phyloP scores from a whole-genome alignment of 2,888 invertebrate species.

The Macropis europaea region DNA sequence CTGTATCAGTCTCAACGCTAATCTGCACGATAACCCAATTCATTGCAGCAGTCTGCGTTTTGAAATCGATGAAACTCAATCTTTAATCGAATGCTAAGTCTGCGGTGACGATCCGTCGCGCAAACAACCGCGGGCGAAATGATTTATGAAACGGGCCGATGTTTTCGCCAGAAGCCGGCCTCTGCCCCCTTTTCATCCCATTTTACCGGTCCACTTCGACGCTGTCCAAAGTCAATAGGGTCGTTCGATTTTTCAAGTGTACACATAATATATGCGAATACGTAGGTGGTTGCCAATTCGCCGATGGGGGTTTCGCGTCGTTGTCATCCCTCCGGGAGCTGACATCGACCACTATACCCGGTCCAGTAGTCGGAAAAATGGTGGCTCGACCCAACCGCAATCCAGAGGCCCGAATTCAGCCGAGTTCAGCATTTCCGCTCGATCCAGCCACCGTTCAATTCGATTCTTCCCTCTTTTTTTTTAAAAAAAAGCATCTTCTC shows the following conservation, averaged over 20 bases:
- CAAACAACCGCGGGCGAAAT: no score
- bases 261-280: constrained; percentile 40
- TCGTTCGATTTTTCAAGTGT: constrained; percentile 31
- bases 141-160: no score
- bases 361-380: constrained; percentile 21
- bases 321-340: constrained; percentile 16
- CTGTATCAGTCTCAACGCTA: no score
- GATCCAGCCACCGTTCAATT: neutral
- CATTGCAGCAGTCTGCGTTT: no score
- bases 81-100: no score
- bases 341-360: constrained; percentile 4
- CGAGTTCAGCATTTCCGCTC: constrained; percentile 31
- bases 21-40: no score
- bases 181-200: neutral
- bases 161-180: no score
- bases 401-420: constrained; percentile 14
- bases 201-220: neutral
- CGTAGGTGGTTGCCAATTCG: constrained; percentile 39
- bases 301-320: neutral
- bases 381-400: neutral
- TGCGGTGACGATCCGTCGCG: no score
- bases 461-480: constrained; percentile 10
- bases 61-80: no score
- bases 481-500: constrained; percentile 2
- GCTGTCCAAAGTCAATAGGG: constrained; percentile 25